Evolutionary conservation across 2,113 vertebrate genomes (phyloP), one percentile per base, ranked within the genome.

Genomic region (Tragelaphus buxtoni): DNA sequence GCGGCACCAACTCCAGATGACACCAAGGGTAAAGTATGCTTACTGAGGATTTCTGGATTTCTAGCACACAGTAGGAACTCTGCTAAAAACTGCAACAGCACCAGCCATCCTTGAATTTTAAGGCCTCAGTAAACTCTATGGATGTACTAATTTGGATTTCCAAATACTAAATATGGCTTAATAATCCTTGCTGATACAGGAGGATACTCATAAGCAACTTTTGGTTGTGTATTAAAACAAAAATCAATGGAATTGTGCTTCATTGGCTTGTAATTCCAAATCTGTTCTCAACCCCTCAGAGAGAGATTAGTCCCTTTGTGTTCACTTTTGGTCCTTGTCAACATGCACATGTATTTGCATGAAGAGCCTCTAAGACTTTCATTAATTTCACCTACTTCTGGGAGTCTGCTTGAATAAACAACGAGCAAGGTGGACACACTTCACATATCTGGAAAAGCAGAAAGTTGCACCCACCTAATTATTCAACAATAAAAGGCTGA

Each of bases 121-220:
- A 84, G 81, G 13, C 28, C 63, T 35, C 45, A 16, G 6, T 22
- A 74, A 85, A 55, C 39, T 74, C 39, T 55, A 49, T 9, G 14
- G 20, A 72, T 55, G 22, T 35, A 88, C 35, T 96, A 14, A 51
- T 51, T 55, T 45, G 45, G 61, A 47, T 76, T 95, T 77, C 28
- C 39, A 79, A 91, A 51, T 30, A 42, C 35, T 28, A 82, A 1
- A 55, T 55, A 81, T 26, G 7, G 22, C 51, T 63, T 90, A 79
- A 51, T 42, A 86, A 58, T 0, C 42, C 53, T 76, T 35, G 32
- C 47, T 81, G 39, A 93, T 30, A 30, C 32, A 85, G 61, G 17
- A 85, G 7, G 16, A 24, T 16, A 65, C 77, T 5, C 72, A 13
- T 32, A 82, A 76, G 18, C 13, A 85, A 35, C 42, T 58, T 80